phyloP scores from a whole-genome alignment of 35 echinoderm and acorn worm species.

The Patiria miniata region DNA sequence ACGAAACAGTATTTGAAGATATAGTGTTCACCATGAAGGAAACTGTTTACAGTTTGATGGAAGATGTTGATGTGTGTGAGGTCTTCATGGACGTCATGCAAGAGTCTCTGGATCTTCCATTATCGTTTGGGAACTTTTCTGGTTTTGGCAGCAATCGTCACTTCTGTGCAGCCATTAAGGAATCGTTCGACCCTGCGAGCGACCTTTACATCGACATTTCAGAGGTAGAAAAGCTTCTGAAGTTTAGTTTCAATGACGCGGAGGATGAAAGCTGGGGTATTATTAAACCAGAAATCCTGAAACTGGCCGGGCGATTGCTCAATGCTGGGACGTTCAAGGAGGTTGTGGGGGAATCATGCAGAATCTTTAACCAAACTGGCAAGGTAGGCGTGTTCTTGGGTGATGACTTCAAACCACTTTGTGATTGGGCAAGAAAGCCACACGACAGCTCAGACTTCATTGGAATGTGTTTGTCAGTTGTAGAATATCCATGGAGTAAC shows the following conservation, averaged over 20 bases:
- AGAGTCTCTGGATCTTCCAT: neutral
- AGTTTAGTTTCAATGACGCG: too few species aligned
- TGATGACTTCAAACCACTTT: neutral
- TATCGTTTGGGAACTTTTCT: neutral
- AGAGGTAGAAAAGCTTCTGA: too few species aligned
- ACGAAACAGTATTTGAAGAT: neutral
- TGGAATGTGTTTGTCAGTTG: too few species aligned
- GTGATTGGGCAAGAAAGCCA: too few species aligned
- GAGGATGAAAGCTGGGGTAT: too few species aligned
- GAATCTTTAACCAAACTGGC: neutral
- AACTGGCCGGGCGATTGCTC: neutral
- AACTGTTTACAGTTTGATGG: neutral
- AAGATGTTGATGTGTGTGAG: neutral
- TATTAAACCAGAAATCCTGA: too few species aligned
- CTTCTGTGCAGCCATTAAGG: neutral
- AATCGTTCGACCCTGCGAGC: neutral
- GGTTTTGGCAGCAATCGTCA: neutral
- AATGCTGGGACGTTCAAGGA: neutral
- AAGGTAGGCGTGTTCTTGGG: neutral
- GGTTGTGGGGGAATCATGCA: neutral
- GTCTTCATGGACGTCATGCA: neutral
- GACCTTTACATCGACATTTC: neutral
- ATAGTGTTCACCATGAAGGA: neutral
- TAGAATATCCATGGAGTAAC: too few species aligned
- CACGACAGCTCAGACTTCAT: too few species aligned